Conservation (phyloP, 2,888 invertebrate species). For the Drosophila nigritarsus region DNA sequence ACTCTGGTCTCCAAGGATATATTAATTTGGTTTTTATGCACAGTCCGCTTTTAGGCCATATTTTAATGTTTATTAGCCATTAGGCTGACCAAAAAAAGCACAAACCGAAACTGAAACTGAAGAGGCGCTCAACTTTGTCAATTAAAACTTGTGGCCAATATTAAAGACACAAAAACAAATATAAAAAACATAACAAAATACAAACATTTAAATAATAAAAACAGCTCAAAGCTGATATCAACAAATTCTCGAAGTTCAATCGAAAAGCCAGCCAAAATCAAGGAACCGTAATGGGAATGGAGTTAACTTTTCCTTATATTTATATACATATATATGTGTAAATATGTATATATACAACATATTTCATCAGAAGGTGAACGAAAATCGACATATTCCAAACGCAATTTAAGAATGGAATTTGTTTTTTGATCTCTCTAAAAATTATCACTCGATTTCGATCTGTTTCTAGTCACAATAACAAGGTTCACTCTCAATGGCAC, state of each 20-base stretch:
- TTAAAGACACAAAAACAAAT: conserved; percentile 14
- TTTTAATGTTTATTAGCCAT: conserved; percentile 76
- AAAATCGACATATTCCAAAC: neutral
- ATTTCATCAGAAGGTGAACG: neutral
- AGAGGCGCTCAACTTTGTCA: conserved; percentile 60
- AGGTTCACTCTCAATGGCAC: neutral
- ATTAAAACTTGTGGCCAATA: conserved; percentile 65
- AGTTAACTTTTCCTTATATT: neutral
- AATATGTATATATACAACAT: too few species aligned
- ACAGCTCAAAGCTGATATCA: neutral
- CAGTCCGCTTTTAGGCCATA: conserved; percentile 58
- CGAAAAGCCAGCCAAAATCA: neutral
- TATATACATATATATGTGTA: too few species aligned
- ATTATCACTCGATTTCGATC: conserved; percentile 3
- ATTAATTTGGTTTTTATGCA: conserved; percentile 77
- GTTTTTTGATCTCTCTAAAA: neutral
- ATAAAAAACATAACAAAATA: neutral
- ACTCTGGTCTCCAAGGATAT: conserved; percentile 73
- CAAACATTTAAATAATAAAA: neutral
- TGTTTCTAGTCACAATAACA: conserved; percentile 9
- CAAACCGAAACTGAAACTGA: conserved; percentile 3
- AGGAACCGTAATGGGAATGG: neutral
- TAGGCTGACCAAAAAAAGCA: conserved; percentile 57
- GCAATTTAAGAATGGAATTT: neutral
- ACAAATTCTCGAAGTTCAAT: conserved; percentile 3